Evolutionary conservation across 2,888 invertebrate genomes (phyloP).

Genomic region (Selenia dentaria): DNA sequence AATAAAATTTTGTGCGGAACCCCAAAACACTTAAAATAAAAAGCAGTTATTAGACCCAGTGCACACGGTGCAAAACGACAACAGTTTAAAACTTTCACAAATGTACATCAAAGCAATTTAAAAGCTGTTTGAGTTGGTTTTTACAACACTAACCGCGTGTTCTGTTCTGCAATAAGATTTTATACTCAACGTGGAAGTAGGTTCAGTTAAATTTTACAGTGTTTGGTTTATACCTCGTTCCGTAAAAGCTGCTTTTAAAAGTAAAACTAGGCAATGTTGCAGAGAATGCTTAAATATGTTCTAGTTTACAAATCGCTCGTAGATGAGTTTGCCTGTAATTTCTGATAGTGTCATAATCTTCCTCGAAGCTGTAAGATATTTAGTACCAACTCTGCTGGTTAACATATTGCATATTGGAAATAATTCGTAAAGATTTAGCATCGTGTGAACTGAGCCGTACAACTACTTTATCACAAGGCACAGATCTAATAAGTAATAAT

Average conservation of each 20-base stretch:
- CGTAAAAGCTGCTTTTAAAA: too few relatives aligned
- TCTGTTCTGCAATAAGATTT: slow-evolving; percentile 7
- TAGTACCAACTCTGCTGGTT: too few relatives aligned
- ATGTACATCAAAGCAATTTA: slow-evolving; percentile 49
- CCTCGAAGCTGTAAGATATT: too few relatives aligned
- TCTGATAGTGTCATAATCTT: too few relatives aligned
- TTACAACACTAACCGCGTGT: slow-evolving; percentile 8
- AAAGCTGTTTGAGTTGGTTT: slow-evolving; percentile 25
- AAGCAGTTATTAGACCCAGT: slow-evolving; percentile 27
- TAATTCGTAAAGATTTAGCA: too few relatives aligned
- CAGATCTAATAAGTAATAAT: slow-evolving; percentile 11
- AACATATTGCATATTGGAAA: too few relatives aligned
- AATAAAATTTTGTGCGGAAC: slow-evolving; percentile 1
- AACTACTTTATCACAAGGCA: slow-evolving; percentile 13
- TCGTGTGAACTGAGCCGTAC: neutral
- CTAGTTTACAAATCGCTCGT: too few relatives aligned
- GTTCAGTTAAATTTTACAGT: too few relatives aligned
- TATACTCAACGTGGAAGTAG: neutral
- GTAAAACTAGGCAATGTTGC: too few relatives aligned
- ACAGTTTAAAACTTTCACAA: slow-evolving; percentile 29
- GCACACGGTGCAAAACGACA: slow-evolving; percentile 23
- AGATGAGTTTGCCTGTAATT: too few relatives aligned
- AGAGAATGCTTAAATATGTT: too few relatives aligned
- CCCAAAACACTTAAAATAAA: slow-evolving; percentile 16
- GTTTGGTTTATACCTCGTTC: too few relatives aligned